Evolutionary conservation across 2,888 invertebrate species (phyloP).

Genomic region (Orchestes rusci): DNA sequence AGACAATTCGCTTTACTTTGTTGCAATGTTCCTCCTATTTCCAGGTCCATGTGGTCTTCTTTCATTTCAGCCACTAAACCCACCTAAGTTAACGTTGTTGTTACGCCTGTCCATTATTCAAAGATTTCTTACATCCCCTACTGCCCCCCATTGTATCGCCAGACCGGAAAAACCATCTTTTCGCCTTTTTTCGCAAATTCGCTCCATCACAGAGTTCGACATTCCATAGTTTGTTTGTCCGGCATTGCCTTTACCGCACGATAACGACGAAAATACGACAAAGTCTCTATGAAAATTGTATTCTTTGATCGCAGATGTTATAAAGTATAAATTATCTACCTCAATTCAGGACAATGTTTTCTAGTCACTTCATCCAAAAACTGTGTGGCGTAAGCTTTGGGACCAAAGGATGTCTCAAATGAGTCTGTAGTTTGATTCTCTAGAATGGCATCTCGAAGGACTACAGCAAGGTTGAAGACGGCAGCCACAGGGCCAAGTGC

Average conservation of each 20-base stretch:
- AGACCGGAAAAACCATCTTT: slow-evolving; percentile 66
- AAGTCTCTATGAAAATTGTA: slow-evolving; percentile 60
- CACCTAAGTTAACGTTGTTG: slow-evolving; percentile 42
- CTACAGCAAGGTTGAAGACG: slow-evolving; percentile 85
- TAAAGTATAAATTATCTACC: too few species aligned
- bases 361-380: slow-evolving; percentile 57
- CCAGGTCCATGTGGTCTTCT: slow-evolving; percentile 42
- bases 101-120: too few species aligned
- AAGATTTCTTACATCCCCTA: too few species aligned
- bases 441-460: slow-evolving; percentile 66
- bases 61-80: slow-evolving; percentile 60
- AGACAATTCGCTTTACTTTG: slow-evolving; percentile 61
- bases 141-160: slow-evolving; percentile 89
- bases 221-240: slow-evolving; percentile 90
- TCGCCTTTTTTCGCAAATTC: slow-evolving; percentile 70
- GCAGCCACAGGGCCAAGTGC: slow-evolving; percentile 67
- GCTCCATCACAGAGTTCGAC: slow-evolving; percentile 86
- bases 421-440: slow-evolving; percentile 67
- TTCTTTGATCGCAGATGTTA: too few species aligned
- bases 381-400: slow-evolving; percentile 76
- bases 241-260: slow-evolving; percentile 85
- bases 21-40: slow-evolving; percentile 57
- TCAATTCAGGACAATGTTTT: slow-evolving; percentile 29
- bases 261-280: slow-evolving; percentile 86
- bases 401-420: slow-evolving; percentile 60